These are phyloP conservation scores for Heteromyza rotundicornis DNA, from an alignment of 2,888 invertebrate genomes.

Conservation along the genomic window DNA sequence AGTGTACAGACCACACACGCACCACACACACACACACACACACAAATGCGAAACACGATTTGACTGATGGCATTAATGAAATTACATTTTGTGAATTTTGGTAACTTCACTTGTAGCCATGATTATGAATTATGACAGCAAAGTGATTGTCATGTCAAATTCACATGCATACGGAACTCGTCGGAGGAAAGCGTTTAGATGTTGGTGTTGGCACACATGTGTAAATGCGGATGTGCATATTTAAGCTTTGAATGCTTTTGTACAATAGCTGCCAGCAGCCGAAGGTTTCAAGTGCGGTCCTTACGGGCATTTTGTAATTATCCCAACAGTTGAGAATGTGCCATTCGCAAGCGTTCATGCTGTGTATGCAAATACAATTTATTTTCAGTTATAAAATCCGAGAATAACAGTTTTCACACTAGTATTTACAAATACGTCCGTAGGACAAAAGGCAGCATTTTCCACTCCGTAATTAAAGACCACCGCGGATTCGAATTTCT, in stretches of 20 bases:
- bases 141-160: not conserved
- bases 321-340: no score
- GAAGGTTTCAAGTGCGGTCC: no score
- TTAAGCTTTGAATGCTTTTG: no score
- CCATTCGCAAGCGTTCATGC: no score
- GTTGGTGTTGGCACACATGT: not conserved
- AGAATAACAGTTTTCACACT: not conserved
- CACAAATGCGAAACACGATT: no score
- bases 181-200: not conserved
- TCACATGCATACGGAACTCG: not conserved
- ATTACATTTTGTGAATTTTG: slow-evolving; percentile 4
- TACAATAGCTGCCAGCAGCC: not conserved
- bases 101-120: not conserved
- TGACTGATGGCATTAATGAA: slow-evolving; percentile 2
- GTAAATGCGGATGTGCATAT: no score
- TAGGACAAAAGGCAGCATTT: not conserved
- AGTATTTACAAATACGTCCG: not conserved
- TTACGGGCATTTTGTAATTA: no score
- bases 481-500: no score
- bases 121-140: not conserved
- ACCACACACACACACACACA: no score
- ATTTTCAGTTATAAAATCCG: no score
- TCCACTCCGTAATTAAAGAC: not conserved
- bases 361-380: no score
- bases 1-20: no score